A percentile compares a stretch with the other conserved stretches of the same genome.
Evolutionary conservation across 1,140 invertebrate genomes (phyloP).

Genomic region (Ostrea edulis): DNA sequence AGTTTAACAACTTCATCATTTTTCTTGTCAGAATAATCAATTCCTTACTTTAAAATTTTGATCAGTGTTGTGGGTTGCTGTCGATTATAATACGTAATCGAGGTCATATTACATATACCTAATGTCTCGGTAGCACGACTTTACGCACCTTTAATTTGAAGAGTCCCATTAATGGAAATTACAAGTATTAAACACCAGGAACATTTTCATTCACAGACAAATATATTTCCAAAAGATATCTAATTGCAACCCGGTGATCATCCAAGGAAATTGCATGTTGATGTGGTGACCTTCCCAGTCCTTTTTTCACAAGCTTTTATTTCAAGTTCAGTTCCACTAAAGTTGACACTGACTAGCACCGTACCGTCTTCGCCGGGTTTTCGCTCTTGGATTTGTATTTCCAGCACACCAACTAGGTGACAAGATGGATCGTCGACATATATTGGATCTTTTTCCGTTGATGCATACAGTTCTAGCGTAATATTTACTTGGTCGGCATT

Average conservation of each 20-base stretch:
- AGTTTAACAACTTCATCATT: no score
- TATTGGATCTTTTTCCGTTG: constrained; percentile 41
- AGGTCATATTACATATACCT: no score
- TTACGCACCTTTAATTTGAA: no score
- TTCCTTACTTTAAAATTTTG: no score
- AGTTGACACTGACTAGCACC: constrained; percentile 34
- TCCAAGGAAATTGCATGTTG: constrained; percentile 34
- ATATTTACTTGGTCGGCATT: neutral
- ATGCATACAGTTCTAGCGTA: constrained; percentile 20
- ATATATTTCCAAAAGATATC: no score
- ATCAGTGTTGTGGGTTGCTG: no score
- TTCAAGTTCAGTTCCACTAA: constrained; percentile 42
- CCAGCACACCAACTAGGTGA: neutral
- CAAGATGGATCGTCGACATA: constrained; percentile 30
- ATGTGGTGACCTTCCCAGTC: constrained; percentile 3
- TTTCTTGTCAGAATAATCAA: no score
- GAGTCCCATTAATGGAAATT: no score
- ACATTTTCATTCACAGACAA: no score
- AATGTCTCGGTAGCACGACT: no score
- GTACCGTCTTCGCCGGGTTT: neutral
- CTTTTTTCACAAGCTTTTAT: constrained; percentile 13
- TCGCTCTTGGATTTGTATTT: neutral
- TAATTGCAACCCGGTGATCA: neutral
- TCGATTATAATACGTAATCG: no score
- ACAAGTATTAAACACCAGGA: no score